Evolutionary conservation across 2,888 invertebrate genomes (phyloP).

Genomic region (Opisthograptis luteolata): DNA sequence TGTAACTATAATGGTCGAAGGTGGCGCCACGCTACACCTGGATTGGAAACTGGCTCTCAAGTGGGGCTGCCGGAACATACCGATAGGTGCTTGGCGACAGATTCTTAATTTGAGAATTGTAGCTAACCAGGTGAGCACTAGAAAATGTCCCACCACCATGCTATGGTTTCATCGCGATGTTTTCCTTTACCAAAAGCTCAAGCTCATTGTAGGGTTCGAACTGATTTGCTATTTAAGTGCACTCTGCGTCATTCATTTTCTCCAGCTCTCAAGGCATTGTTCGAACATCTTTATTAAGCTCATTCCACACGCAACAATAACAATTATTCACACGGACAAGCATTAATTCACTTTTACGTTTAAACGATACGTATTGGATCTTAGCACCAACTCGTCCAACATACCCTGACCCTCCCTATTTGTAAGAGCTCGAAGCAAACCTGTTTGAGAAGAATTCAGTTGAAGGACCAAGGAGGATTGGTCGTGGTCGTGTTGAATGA

Average conservation of each 20-base stretch:
- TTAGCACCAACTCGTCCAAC: conserved; percentile 6
- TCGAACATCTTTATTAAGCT: conserved; percentile 10
- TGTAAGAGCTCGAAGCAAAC: not conserved
- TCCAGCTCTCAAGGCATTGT: conserved; percentile 5
- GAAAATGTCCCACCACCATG: too few species aligned
- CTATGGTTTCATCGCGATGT: too few species aligned
- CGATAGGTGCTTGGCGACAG: too few species aligned
- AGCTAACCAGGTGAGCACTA: too few species aligned
- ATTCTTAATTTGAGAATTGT: too few species aligned
- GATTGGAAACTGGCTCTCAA: too few species aligned
- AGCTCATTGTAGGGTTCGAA: too few species aligned
- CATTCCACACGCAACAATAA: conserved; percentile 3
- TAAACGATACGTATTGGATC: conserved; percentile 14
- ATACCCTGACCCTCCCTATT: conserved; percentile 6
- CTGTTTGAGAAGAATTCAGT: not conserved
- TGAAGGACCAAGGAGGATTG: not conserved
- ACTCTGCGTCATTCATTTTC: not conserved
- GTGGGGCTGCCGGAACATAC: too few species aligned
- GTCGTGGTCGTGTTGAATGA: conserved; percentile 11
- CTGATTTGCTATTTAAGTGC: conserved; percentile 6
- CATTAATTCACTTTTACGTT: conserved; percentile 16
- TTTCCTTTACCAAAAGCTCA: too few species aligned
- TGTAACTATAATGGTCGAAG: too few species aligned
- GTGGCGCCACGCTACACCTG: too few species aligned
- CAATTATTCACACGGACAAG: conserved; percentile 12